Evolutionary conservation across 2,888 invertebrate species (phyloP).

Genomic region (Scaptomyza reducta): DNA sequence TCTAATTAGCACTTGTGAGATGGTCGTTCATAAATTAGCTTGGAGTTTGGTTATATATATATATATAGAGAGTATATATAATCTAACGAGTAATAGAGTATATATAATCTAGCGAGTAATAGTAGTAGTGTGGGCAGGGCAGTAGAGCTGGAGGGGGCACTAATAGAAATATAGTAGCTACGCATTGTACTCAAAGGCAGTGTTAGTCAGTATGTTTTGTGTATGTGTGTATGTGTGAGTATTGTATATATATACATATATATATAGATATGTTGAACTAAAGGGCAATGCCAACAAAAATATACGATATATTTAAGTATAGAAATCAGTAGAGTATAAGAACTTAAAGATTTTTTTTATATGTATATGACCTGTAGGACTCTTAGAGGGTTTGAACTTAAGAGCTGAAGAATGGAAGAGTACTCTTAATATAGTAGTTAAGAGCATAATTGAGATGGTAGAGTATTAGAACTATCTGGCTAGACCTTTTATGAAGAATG

Average conservation of each 20-base stretch:
- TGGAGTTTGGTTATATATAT: constrained; percentile 40
- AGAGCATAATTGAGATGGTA: constrained; percentile 1
- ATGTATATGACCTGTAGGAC: neutral
- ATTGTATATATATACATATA: neutral
- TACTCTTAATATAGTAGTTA: neutral
- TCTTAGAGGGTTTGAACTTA: neutral
- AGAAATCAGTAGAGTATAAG: constrained; percentile 11
- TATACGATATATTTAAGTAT: constrained; percentile 1
- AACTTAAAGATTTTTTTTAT: neutral
- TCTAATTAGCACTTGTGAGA: constrained; percentile 85
- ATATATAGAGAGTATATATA: neutral
- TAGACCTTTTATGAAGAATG: neutral
- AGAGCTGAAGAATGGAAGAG: neutral
- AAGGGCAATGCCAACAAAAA: constrained; percentile 7
- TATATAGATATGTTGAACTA: neutral
- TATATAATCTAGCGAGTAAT: constrained; percentile 2
- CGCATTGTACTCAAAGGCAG: constrained; percentile 38
- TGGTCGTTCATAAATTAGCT: constrained; percentile 81
- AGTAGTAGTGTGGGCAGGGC: neutral
- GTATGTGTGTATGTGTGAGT: constrained; percentile 1
- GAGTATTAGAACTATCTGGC: neutral
- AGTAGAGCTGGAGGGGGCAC: constrained; percentile 3
- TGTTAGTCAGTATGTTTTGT: constrained; percentile 12
- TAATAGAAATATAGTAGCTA: constrained; percentile 49
- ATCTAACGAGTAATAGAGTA: constrained; percentile 1